These are phyloP conservation scores for Aurelia coerulea DNA, from an alignment of 30 jellyfish, hydroid and myxozoan species.

Conservation along the genomic window DNA sequence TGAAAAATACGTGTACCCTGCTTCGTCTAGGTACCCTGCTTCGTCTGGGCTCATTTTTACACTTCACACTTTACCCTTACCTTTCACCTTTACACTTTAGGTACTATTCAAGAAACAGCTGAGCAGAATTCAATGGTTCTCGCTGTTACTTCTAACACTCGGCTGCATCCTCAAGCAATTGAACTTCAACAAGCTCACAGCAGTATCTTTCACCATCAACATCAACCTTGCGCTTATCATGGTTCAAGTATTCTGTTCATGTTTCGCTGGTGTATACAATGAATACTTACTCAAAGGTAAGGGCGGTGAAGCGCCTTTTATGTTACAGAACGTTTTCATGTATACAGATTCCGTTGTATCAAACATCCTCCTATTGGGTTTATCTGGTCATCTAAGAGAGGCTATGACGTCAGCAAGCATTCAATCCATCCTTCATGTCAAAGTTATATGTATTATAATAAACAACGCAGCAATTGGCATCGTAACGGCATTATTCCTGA, in stretches of 20 bases:
- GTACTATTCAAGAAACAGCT: constrained; percentile 85
- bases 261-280: constrained; percentile 99
- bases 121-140: constrained; percentile 92
- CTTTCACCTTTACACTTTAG: constrained; percentile 9
- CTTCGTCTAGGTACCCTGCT: no score
- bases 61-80: no score
- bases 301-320: constrained; percentile 93
- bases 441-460: constrained; percentile 72
- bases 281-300: constrained; percentile 94
- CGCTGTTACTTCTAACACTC: constrained; percentile 82
- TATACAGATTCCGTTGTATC: constrained; percentile 85
- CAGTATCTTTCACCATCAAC: constrained; percentile 65
- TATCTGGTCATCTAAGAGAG: constrained; percentile 81
- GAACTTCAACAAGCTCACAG: constrained; percentile 45
- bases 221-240: constrained; percentile 72
- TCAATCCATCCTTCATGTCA: constrained; percentile 71
- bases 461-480: constrained; percentile 98
- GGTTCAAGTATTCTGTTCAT: constrained; percentile 95
- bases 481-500: constrained; percentile 93
- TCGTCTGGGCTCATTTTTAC: no score
- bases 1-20: no score
- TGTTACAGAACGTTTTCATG: constrained; percentile 98
- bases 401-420: constrained; percentile 75
- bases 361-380: constrained; percentile 73
- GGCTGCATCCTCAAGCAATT: constrained; percentile 97